Base-by-base conservation (phyloP, 2,113 vertebrate genomes). In the Mormoops blainvillei region DNA sequence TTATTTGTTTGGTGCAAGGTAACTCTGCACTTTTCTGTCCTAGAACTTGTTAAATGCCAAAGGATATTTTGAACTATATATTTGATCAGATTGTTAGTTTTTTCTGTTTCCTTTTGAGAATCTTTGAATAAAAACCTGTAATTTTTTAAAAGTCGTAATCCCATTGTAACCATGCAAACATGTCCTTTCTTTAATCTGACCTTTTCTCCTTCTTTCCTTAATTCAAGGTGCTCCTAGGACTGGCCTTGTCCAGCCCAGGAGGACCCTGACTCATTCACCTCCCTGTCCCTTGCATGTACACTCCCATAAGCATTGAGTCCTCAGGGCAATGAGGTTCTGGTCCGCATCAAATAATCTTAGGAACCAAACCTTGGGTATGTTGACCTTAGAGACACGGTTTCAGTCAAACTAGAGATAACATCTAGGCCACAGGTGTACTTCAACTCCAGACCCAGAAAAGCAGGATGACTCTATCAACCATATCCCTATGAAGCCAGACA, bases 11-110 rank as follows among this genome's bases (percentile, higher is more conserved):
- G 98, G 99, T 99, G 99, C 98, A 99, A 99, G 98, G 98, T 98
- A 98, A 99, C 98, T 98, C 98, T 99, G 98, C 99, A 98, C 98
- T 99, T 99, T 99, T 99, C 98, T 99, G 99, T 99, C 98, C 98
- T 99, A 99, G 98, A 98, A 99, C 99, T 99, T 99, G 98, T 99
- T 99, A 99, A 99, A 99, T 98, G 98, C 99, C 99, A 99, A 99
- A 99, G 99, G 98, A 99, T 98, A 99, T 98, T 99, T 99, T 99
- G 98, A 99, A 99, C 98, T 99, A 98, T 99, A 99, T 99, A 99
- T 99, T 99, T 98, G 98, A 99, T 98, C 99, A 99, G 99, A 99
- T 99, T 99, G 98, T 99, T 99, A 98, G n/a, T n/a, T 99, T 99
- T 99, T 99, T 99, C 98, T 99, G 99, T 99, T 99, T 99, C 98